Evolutionary conservation across 2,797 vertebrate species (phyloP), one percentile per base, ranked within the genome.

Genomic region (Gymnodraco acuticeps): DNA sequence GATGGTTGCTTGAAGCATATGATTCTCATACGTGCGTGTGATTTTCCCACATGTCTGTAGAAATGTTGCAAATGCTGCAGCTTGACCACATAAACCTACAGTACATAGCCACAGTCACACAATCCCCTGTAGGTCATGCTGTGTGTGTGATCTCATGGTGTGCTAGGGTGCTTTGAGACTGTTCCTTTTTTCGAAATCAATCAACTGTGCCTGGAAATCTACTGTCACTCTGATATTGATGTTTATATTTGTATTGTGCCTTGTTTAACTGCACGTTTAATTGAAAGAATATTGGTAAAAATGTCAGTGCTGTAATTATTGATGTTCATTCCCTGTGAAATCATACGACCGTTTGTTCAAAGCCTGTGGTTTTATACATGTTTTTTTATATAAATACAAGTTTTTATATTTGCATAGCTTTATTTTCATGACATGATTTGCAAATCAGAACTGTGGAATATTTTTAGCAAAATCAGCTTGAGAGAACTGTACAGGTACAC

Each of bases 61-160:
- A 67, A 4, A 33, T 27, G 0, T 42, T 61, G 62, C 61, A 53
- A 16, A 16, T 64, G 53, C 66, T 62, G 50, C 43, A 3, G 10
- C 11, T 76, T 60, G 12, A 75, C 75, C 59, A 83, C 77, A 81
- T 70, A 67, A 78, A 55, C 13, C 52, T 50, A 42, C 27, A 27
- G 4, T 27, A 5, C 45, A 6, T 17, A 27, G 4, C 43, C 70
- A 71, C 55, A 75, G 64, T 27, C 54, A 15, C 48, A 8, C 56
- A 64, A 9, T 13, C 20, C 3, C 14, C 19, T 48, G 11, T 1
- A 51, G 9, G 31, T 52, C 75, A 70, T 38, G 2, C 33, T 38
- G 33, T 38, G 41, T 33, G 68, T 47, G 33, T 38, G 20, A 64
- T 9, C 50, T 68, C n/a, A 45, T 3, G 19, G 10, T 58, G 10